phyloP scores from a whole-genome alignment of 2,113 vertebrate genomes.

The Mugil cephalus region DNA sequence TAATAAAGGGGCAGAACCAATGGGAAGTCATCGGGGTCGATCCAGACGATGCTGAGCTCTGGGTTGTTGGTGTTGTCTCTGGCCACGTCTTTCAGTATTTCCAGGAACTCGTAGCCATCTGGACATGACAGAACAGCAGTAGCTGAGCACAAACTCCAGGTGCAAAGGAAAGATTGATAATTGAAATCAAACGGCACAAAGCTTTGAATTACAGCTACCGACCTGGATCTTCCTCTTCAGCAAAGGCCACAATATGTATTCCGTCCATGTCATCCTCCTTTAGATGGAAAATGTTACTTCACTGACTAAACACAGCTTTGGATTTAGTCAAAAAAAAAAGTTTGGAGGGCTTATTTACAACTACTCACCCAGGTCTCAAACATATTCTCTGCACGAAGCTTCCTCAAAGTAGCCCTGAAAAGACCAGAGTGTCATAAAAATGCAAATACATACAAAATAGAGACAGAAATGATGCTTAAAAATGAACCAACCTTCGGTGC shows the following conservation, averaged over 20 bases:
- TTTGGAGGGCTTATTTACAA: neutral
- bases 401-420: slow-evolving; percentile 92
- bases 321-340: neutral
- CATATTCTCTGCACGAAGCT: slow-evolving; percentile 95
- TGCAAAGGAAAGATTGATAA: neutral
- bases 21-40: slow-evolving; percentile 97
- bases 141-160: neutral
- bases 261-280: slow-evolving; percentile 97
- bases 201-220: slow-evolving; percentile 6
- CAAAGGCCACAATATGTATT: slow-evolving; percentile 97
- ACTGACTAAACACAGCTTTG: too few species aligned
- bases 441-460: neutral
- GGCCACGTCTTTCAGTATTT: slow-evolving; percentile 97
- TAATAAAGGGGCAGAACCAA: slow-evolving; percentile 82
- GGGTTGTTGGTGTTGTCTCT: slow-evolving; percentile 97
- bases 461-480: rapidly evolving
- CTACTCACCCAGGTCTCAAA: slow-evolving; percentile 96
- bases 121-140: slow-evolving; percentile 39
- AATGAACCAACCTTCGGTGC: slow-evolving; percentile 88
- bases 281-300: neutral
- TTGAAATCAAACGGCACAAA: neutral
- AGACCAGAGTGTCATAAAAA: slow-evolving; percentile 3
- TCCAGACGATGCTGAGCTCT: slow-evolving; percentile 96
- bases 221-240: slow-evolving; percentile 98
- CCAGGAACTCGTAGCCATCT: slow-evolving; percentile 98